Base-by-base conservation (phyloP, 1,140 invertebrate species). In the Heliothis virescens region DNA sequence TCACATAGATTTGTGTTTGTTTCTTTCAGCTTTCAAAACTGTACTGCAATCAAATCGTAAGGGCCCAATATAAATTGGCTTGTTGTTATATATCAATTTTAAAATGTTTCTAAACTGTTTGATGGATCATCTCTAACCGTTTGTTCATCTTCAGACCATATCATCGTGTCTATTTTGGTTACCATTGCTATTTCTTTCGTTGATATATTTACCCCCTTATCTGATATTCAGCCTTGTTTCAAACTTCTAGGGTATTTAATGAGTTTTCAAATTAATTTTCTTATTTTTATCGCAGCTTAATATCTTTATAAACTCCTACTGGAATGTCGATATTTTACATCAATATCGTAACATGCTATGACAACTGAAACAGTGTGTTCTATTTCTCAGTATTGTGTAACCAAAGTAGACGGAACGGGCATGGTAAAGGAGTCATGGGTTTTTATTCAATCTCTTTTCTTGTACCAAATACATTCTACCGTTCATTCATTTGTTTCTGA, bases 21-120 rank as follows among this genome's bases (percentile, higher is more conserved):
- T 87, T 91, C 85, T 94, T 94, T 91, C 93, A 94, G 92, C 92
- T 94, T 79, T 85, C 90, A 90, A 94, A 94, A 92, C 88, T 91
- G 87, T 94, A 94, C 93, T 87, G 87, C 92, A 87, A 89, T 79
- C 89, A 92, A 93, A 94, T 94, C 86, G 93, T 94, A 94, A 94
- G 93, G 80, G 85, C 83, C 63, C 67, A 53, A 67, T 80, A 57
- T 52, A 60, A 85, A 85, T 85, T 87, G 84, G 77, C 83, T 79
- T 86, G 52, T 83, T 76, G n/a, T n/a, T n/a, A n/a, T n/a, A 72
- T 63, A 34, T 57, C 34, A 59, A 52, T 80, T 69, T 52, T 74
- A 47, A 52, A 69, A 74, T 81, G 74, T 85, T 41, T 83, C 81
- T 86, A 76, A 76, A 76, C 21, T 75, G 71, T 59, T 60, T 18